Base-by-base conservation (phyloP, 37 sponge, comb jelly and placozoan genomes). In the Beroe ovata region DNA sequence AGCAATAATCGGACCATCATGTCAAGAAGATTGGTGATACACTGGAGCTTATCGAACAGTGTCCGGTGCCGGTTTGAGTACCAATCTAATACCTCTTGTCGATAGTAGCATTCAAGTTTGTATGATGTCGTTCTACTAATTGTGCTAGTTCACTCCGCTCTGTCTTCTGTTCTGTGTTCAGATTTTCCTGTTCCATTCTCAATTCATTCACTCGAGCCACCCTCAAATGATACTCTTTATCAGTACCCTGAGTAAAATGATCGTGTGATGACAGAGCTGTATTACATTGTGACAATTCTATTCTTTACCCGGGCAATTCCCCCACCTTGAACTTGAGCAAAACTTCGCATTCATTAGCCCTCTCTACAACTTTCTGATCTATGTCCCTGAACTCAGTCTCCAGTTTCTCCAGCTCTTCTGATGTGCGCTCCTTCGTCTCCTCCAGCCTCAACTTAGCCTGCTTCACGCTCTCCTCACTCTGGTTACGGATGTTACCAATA, bases 221-320 rank as follows among this genome's bases (percentile, higher is more conserved):
- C 25, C 84, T 1, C 47, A 77, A n/a, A 42, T 77, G 84, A 25
- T 77, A 77, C 33, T 77, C 84, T 23, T 77, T 77, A 77, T 77
- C 84, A 21, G 84, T 77, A 26, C 84, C 84, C 84, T 77, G 47
- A n/a, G n/a, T n/a, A n/a, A n/a, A n/a, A n/a, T n/a, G n/a, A n/a
- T 19, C 18, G 11, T n/a, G n/a, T n/a, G n/a, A n/a, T n/a, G n/a
- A n/a, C n/a, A n/a, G n/a, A n/a, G n/a, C n/a, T n/a, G n/a, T n/a
- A n/a, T n/a, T n/a, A n/a, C n/a, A n/a, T n/a, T n/a, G n/a, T n/a
- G n/a, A n/a, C n/a, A n/a, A n/a, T n/a, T n/a, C n/a, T n/a, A n/a
- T n/a, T n/a, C n/a, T n/a, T n/a, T n/a, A n/a, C n/a, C n/a, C n/a
- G n/a, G 54, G 11, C 54, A 47, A 47, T 47, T 16, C 6, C 54